These are phyloP conservation scores for Odobenus rosmarus DNA, from an alignment of 2,113 vertebrate species.

Conservation along the genomic window DNA sequence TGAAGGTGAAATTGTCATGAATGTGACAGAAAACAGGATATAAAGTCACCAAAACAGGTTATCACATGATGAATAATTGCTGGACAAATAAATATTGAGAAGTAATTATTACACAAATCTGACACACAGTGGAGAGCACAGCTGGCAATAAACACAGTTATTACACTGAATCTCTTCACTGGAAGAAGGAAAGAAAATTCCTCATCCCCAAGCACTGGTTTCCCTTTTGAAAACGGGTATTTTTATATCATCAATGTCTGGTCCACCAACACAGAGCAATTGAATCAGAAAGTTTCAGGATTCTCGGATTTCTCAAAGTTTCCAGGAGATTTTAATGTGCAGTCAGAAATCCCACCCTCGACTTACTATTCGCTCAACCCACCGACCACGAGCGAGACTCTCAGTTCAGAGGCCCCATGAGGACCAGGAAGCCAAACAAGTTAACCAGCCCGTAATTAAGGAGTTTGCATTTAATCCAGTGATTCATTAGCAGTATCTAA, in stretches of 20 bases:
- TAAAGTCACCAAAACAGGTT: neutral
- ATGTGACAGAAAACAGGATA: neutral
- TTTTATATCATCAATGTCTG: neutral
- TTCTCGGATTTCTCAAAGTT: neutral
- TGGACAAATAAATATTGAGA: neutral
- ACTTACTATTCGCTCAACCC: neutral
- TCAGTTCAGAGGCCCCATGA: neutral
- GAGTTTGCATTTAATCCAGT: neutral
- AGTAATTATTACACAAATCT: too few relatives aligned
- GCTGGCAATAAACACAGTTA: neutral
- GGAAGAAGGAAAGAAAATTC: neutral
- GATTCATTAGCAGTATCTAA: fast-evolving
- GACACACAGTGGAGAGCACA: neutral
- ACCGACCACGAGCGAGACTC: fast-evolving
- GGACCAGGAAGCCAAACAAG: neutral
- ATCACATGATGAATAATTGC: neutral
- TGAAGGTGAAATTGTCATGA: neutral
- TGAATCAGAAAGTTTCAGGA: neutral
- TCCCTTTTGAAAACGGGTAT: neutral
- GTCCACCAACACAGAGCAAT: too few relatives aligned
- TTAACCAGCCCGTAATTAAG: neutral
- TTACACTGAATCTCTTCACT: neutral
- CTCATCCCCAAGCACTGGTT: neutral
- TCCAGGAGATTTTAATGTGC: neutral
- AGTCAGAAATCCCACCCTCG: neutral